Evolutionary conservation across 2,113 vertebrate genomes (phyloP), one percentile per base, ranked within the genome.

Genomic region (Columba janthina): DNA sequence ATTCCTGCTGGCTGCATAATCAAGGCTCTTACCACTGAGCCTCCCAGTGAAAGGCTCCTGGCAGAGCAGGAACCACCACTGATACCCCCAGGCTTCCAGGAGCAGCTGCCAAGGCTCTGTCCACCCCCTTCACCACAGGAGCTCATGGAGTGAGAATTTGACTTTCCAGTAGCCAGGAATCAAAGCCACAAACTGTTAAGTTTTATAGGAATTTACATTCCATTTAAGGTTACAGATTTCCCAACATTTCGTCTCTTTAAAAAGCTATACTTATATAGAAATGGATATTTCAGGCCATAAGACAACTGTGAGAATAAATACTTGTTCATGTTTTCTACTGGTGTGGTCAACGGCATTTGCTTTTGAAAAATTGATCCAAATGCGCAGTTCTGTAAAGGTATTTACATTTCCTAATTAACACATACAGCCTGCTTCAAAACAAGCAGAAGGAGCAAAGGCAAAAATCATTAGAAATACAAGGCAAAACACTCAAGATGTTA

Each of bases 371-470:
- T 44, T 6, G 24, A 56, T 80, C 42, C 12, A 50, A 66, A 58
- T 32, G 50, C 66, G 66, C 13, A n/a, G 20, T 70, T 93, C 26
- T 85, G 18, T 51, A 58, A 83, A 83, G 38, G 40, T 74, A 85
- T 90, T 95, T 96, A 77, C 34, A 44, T 90, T 94, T 88, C 46
- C 56, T 91, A 78, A 91, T 77, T 64, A 84, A 64, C 22, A 66
- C 17, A 85, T 32, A 57, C 7, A 67, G 42, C 28, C 48, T 85
- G 38, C 51, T 93, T 64, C 71, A 89, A 93, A 90, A 6, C 4
- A 16, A 88, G 77, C 64, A 77, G 40, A 70, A 77, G 56, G 21
- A 53, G 11, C 5, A 64, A 94, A 91, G 31, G 26, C n/a, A 94
- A 88, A 88, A 90, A 56, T 48, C 65, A 71, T 67, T 60, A 50